Evolutionary conservation across 1,140 invertebrate species (phyloP), one percentile per base, ranked within the genome.

Genomic region (Polypedilum vanderplanki): DNA sequence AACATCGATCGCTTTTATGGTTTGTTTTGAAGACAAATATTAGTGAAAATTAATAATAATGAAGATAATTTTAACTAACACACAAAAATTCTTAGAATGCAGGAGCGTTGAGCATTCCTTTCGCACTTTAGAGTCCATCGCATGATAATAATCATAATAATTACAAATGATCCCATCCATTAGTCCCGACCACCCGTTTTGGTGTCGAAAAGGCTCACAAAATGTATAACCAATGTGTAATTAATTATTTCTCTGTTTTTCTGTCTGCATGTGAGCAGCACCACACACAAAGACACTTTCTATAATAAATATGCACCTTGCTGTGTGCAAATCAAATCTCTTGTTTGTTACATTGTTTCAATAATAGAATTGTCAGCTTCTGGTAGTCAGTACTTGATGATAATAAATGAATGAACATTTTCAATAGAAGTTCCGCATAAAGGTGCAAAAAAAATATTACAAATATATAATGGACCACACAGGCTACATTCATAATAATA

Each of bases 41-140:
- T 70, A 70, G 65, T 70, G n/a, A 70, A 33, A 70, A 70, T 70
- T 70, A 70, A 70, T 57, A n/a, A 57, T 57, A n/a, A 57, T 57
- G n/a, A 12, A 2, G 17, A 70, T 70, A 70, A 70, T 70, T 33
- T 33, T 5, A 33, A 33, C 24, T 70, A 70, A 70, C 65, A 70
- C 65, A 9, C 4, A 70, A 70, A 22, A 22, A 18, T 70, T 70
- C 65, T 10, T 20, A 70, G 20, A 22, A 70, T 57, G 46, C 46
- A 57, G n/a, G n/a, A 57, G 24, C 24, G 24, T 33, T 33, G 24
- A 33, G 24, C 24, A 33, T 33, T 33, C 24, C 24, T 33, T 33
- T 33, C 24, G 24, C 24, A 33, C 24, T 33, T 33, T 33, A 33
- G 5, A 33, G 24, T 33, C 24, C 24, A 33, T 33, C 24, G 24